Evolutionary conservation across 2,113 vertebrate genomes (phyloP), one percentile per base, ranked within the genome.

Genomic region (Austrofundulus limnaeus): DNA sequence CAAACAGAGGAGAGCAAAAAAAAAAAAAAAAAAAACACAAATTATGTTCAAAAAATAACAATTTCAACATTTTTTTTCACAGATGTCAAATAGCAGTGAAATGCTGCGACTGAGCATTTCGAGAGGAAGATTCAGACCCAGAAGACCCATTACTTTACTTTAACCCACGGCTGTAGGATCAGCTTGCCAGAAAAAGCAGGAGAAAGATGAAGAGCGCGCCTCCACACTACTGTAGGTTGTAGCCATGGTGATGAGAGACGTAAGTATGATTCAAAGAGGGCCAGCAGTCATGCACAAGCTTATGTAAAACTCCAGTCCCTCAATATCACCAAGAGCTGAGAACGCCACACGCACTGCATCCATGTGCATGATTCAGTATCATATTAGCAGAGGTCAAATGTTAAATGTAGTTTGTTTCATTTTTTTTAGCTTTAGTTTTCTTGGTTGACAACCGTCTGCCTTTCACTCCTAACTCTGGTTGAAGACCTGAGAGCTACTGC

Each of bases 241-340:
- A 85, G 78, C 86, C 88, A 91, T 90, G 87, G 87, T 80, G 87
- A 92, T 84, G 68, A 53, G 73, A 86, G 80, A 84, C 50, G 59
- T 73, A 88, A 83, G 84, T 77, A 79, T 80, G 80, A 85, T 82
- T 81, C 84, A 90, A 88, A 87, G 79, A 81, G 83, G 74, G 57
- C 77, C 61, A 70, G 66, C 70, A 82, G 77, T 85, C 75, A 79
- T 81, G 71, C 72, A 83, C 78, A 78, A 74, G 82, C 87, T 87
- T 90, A 91, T 87, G 70, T 87, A 90, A 90, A 86, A 72, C 72
- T 73, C 69, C 50, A 68, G 62, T 68, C 51, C 62, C 56, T 72
- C 77, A 75, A 28, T 67, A 78, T 49, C 34, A 24, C 59, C 25
- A 43, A 39, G 24, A 53, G 62, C 61, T 53, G 68, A 70, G 41